Evolutionary conservation across 2,113 vertebrate species (phyloP), one percentile per base, ranked within the genome.

Genomic region (Anhinga rufa): DNA sequence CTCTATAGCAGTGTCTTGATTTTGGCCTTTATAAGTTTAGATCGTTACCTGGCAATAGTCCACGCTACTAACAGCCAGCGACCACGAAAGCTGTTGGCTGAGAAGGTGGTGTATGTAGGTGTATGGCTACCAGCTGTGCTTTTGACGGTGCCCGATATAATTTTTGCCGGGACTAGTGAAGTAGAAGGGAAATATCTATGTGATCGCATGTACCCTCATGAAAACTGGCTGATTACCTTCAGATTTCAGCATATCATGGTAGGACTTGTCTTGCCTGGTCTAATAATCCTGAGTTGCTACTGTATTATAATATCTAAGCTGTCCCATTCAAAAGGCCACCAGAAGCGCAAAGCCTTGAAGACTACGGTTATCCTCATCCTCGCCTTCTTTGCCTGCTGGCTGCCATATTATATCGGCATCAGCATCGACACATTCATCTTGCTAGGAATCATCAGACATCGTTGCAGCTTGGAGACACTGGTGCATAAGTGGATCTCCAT

Each of bases 1-100:
- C 98, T 99, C 76, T 99, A 99, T 57, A 99, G 99, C 98, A 99
- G 99, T 14, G 99, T 99, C 61, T 94, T 99, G 74, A 99, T 99
- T 95, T 97, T 99, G 97, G 99, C 99, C 69, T 99, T 99, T 88
- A 99, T 99, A 95, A 99, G 99, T 60, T 95, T 99, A 62, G 99
- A 99, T 93, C 97, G 99, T 9, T 99, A 99, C 97, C 89, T 99
- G 93, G 99, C 99, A 4, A 99, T 99, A 12, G 99, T 99, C 26
- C 99, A 98, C 0, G 99, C 99, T 75, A 99, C 99, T 86, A 99
- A 99, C 97, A 99, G 99, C 95, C 99, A 99, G 93, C 95, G 92
- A 88, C 98, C 98, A 3, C 98, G 99, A 64, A 99, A 98, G 95
- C 97, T 99, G 74, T 85, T 99, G 82, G 99, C 99, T 2, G 98